phyloP scores from a whole-genome alignment of 2,888 invertebrate genomes.

The Mythimna vitellina region DNA sequence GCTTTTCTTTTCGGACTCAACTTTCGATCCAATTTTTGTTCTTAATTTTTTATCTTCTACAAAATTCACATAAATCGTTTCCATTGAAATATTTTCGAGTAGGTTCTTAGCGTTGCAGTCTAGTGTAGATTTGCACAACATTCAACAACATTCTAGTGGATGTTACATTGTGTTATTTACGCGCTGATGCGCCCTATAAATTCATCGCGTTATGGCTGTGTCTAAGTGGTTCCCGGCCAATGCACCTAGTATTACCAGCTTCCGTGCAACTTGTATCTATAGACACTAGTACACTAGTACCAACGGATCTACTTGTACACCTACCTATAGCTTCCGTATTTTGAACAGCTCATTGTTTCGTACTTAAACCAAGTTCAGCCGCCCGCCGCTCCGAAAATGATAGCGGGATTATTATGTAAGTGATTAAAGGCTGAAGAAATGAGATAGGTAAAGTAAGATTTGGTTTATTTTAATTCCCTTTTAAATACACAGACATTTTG shows the following conservation, averaged over 20 bases:
- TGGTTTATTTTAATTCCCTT: conserved; percentile 19
- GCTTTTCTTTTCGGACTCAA: conserved; percentile 32
- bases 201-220: conserved; percentile 42
- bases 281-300: neutral
- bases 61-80: neutral
- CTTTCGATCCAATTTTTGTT: conserved; percentile 23
- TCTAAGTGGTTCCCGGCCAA: conserved; percentile 37
- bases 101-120: neutral
- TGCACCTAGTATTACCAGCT: conserved; percentile 32
- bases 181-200: conserved; percentile 32
- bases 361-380: conserved; percentile 29
- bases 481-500: neutral
- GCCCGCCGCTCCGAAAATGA: conserved; percentile 21
- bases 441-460: conserved; percentile 34
- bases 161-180: conserved; percentile 25
- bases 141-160: conserved; percentile 5
- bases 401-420: conserved; percentile 29
- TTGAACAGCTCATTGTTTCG: conserved; percentile 40
- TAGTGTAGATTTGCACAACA: neutral
- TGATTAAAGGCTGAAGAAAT: conserved; percentile 30
- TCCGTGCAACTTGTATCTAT: conserved; percentile 15
- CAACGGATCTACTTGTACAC: conserved; percentile 27
- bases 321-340: conserved; percentile 18
- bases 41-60: neutral
- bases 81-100: conserved; percentile 7